A percentile compares a stretch with the other conserved stretches of the same genome.
phyloP scores from a whole-genome alignment of 2,888 invertebrate species.

The Drosophila emarginata region DNA sequence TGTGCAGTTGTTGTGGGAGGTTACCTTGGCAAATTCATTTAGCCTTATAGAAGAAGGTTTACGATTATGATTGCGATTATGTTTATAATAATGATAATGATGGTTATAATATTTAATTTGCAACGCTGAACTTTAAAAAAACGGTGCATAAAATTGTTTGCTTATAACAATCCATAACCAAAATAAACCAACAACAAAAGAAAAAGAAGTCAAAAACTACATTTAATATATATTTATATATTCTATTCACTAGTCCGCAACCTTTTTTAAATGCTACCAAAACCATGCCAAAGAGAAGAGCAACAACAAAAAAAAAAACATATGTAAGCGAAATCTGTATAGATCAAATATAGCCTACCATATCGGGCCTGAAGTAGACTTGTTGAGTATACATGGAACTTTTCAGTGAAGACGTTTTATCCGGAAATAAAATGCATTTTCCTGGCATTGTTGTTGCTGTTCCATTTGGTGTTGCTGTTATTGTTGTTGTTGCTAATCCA shows the following conservation, averaged over 20 bases:
- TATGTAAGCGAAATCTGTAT: conserved; percentile 27
- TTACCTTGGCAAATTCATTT: conserved; percentile 58
- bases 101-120: conserved; percentile 33
- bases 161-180: conserved; percentile 11
- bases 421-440: conserved; percentile 75
- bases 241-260: not conserved
- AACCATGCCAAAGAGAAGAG: conserved; percentile 63
- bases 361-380: conserved; percentile 79
- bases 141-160: conserved; percentile 8
- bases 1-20: conserved; percentile 32
- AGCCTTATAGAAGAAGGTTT: conserved; percentile 40
- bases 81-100: conserved; percentile 37
- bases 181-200: conserved; percentile 9
- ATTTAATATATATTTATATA: not conserved
- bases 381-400: conserved; percentile 75
- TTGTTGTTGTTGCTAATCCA: conserved; percentile 26
- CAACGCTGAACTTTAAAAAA: no score
- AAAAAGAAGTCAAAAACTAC: not conserved
- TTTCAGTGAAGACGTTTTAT: conserved; percentile 78
- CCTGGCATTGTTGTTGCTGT: conserved; percentile 51
- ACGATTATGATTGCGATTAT: conserved; percentile 45
- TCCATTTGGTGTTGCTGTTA: conserved; percentile 34
- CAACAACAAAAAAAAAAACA: not conserved
- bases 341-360: conserved; percentile 69
- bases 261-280: conserved; percentile 23